Evolutionary conservation across 2,113 vertebrate species (phyloP).

Genomic region (Motacilla alba): DNA sequence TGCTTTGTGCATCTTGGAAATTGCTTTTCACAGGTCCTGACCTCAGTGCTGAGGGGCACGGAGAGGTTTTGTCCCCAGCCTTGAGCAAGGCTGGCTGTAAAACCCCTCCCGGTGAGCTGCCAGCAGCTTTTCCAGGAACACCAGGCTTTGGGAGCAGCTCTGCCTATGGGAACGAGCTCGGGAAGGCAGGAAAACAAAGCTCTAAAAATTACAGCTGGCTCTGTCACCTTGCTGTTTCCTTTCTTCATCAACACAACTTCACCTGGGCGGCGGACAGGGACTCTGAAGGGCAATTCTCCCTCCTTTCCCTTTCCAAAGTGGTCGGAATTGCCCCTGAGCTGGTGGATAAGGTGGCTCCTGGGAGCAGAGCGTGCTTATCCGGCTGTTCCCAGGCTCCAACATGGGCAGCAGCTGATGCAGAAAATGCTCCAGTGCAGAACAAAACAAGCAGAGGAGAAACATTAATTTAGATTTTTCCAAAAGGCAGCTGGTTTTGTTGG

Average conservation of each 20-base stretch:
- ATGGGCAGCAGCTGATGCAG: background rate
- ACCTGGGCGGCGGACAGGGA: background rate
- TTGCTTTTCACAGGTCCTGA: background rate
- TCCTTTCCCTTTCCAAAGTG: background rate
- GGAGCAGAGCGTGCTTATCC: background rate
- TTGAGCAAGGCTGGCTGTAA: background rate
- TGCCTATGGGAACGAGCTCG: background rate
- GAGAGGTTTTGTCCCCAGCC: background rate
- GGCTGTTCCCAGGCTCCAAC: background rate
- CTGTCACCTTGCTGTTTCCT: background rate
- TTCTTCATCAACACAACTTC: background rate
- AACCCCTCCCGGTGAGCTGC: background rate
- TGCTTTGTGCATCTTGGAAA: background rate
- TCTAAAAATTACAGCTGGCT: background rate
- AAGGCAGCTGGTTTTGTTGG: conserved; percentile 4
- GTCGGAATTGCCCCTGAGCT: fast-evolving
- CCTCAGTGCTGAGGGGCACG: background rate
- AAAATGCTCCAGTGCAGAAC: background rate
- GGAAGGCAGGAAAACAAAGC: background rate
- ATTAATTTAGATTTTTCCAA: background rate
- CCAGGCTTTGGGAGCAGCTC: background rate
- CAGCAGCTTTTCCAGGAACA: background rate
- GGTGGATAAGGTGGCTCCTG: background rate
- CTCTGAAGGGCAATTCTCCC: background rate
- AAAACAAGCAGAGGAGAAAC: background rate